phyloP scores from a whole-genome alignment of 2,797 vertebrate genomes.

The Takifugu rubripes region DNA sequence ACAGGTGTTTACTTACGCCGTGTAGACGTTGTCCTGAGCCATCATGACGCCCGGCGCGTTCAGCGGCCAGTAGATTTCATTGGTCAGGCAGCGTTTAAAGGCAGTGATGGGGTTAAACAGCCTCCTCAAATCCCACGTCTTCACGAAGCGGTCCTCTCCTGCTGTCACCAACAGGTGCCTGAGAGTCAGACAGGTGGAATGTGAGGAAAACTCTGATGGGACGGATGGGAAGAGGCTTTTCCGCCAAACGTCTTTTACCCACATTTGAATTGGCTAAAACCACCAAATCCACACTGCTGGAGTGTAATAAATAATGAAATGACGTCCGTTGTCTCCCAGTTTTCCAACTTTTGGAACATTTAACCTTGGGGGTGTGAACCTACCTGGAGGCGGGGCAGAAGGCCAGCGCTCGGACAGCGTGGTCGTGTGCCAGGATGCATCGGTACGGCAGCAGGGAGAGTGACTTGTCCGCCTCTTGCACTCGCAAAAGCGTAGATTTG shows the following conservation, averaged over 20 bases:
- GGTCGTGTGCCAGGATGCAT: constrained; percentile 86
- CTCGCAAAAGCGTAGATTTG: constrained; percentile 80
- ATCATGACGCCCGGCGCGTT: constrained; percentile 81
- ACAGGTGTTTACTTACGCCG: constrained; percentile 72
- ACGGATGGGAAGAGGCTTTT: too few relatives aligned
- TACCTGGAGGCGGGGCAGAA: constrained; percentile 93
- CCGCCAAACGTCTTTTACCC: too few relatives aligned
- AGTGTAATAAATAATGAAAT: too few relatives aligned
- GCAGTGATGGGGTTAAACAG: constrained; percentile 78
- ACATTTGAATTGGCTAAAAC: too few relatives aligned
- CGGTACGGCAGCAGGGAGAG: constrained; percentile 84
- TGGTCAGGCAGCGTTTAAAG: constrained; percentile 85
- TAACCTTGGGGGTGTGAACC: too few relatives aligned
- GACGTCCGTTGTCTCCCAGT: too few relatives aligned
- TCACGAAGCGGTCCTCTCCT: constrained; percentile 87
- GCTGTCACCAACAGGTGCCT: constrained; percentile 87
- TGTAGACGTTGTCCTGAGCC: constrained; percentile 86
- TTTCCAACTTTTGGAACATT: too few relatives aligned
- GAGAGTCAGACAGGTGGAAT: neutral
- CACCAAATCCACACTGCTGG: too few relatives aligned
- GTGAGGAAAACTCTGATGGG: neutral
- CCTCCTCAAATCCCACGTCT: constrained; percentile 89
- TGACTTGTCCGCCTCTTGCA: constrained; percentile 73
- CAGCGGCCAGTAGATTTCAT: constrained; percentile 87
- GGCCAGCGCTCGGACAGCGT: constrained; percentile 80